Evolutionary conservation across 2,888 invertebrate genomes (phyloP).

Genomic region (Xanthostigma xanthostigma): DNA sequence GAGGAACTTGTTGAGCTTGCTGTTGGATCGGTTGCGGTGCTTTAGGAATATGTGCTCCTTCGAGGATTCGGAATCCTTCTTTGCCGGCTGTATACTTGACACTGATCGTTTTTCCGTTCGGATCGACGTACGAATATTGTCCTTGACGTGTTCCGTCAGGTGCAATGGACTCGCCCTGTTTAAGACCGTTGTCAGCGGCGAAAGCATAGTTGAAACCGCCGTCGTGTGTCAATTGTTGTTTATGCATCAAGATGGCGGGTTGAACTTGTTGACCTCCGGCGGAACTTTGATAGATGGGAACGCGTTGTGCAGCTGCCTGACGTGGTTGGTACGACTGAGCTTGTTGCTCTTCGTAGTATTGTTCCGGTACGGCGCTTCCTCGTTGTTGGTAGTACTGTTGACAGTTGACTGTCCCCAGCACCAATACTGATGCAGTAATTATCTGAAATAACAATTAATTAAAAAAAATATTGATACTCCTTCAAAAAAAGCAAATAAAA

Average conservation of each 20-base stretch:
- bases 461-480: too few species aligned
- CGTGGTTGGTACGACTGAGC: constrained; percentile 7
- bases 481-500: neutral
- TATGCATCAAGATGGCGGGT: constrained; percentile 42
- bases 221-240: constrained; percentile 46
- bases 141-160: constrained; percentile 52
- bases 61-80: constrained; percentile 33
- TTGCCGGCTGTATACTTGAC: constrained; percentile 33
- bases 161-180: constrained; percentile 50
- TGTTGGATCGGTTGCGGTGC: constrained; percentile 11
- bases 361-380: constrained; percentile 11
- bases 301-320: constrained; percentile 4
- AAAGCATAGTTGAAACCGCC: constrained; percentile 53
- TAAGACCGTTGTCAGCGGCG: constrained; percentile 51
- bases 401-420: neutral
- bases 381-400: neutral
- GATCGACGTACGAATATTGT: constrained; percentile 49
- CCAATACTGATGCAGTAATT: neutral
- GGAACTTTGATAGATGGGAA: constrained; percentile 11
- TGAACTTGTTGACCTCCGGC: constrained; percentile 23
- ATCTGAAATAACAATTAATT: too few species aligned
- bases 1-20: constrained; percentile 13
- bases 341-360: constrained; percentile 9
- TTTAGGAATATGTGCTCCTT: constrained; percentile 31
- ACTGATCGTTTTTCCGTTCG: constrained; percentile 45